phyloP scores from a whole-genome alignment of 2,888 invertebrate genomes.

The Nemotelus pantherinus region DNA sequence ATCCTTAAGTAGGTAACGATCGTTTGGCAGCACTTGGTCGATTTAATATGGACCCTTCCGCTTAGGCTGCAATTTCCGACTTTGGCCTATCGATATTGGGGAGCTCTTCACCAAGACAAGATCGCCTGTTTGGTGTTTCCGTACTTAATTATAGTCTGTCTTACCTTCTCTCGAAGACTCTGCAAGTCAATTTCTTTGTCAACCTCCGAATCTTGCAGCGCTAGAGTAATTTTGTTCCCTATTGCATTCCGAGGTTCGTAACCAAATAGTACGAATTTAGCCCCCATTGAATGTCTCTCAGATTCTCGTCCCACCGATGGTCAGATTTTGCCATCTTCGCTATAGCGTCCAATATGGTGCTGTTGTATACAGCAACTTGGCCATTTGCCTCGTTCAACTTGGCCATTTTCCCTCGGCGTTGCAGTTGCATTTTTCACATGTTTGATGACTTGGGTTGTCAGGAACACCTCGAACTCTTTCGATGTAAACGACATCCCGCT shows the following conservation, averaged over 20 bases:
- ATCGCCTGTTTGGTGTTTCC: not conserved
- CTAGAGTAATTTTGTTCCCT: slow-evolving; percentile 45
- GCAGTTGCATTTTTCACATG: no score
- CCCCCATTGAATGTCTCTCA: slow-evolving; percentile 17
- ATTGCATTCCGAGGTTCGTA: slow-evolving; percentile 45
- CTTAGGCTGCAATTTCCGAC: not conserved
- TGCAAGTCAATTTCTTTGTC: not conserved
- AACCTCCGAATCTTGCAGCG: not conserved
- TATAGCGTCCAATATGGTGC: no score
- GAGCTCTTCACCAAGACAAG: not conserved
- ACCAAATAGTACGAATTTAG: slow-evolving; percentile 30
- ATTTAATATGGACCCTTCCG: not conserved
- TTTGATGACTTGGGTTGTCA: no score
- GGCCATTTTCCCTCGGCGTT: no score
- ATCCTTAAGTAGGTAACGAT: not conserved
- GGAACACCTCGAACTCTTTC: no score
- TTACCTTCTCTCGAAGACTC: not conserved
- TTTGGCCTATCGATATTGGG: not conserved
- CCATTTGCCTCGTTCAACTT: no score
- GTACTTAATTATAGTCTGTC: not conserved
- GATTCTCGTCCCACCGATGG: slow-evolving; percentile 16
- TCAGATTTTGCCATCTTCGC: no score
- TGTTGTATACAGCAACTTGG: no score
- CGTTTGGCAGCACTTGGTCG: not conserved
- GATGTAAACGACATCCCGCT: no score